Evolutionary conservation across 2,113 vertebrate genomes (phyloP), one percentile per base, ranked within the genome.

Genomic region (Phylloscopus trochilus): DNA sequence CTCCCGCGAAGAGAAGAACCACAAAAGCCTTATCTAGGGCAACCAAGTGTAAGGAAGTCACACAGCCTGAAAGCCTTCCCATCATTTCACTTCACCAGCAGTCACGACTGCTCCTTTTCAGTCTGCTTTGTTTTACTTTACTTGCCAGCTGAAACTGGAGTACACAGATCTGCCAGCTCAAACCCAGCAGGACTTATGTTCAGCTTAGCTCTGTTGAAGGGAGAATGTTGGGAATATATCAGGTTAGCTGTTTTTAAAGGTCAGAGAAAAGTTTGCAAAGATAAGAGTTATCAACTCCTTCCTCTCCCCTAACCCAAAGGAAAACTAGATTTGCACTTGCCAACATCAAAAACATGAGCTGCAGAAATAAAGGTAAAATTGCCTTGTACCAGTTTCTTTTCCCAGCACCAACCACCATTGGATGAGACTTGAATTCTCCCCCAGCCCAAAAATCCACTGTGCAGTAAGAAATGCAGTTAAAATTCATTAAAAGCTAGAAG

Each of bases 1-100:
- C 60, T 84, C 30, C 68, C 92, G 21, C 0, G 1, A 27, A 85
- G 53, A 77, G 41, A 44, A 87, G 43, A 92, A 33, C 49, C 60
- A 52, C 37, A 83, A 95, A 91, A 95, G 64, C 87, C 22, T 79
- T 82, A 83, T 73, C 63, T 89, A 26, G 93, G 78, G 43, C 74
- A 95, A 13, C 49, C 44, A n/a, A 92, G 74, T 15, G n/a, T 17
- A 15, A 62, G 81, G 46, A 39, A 95, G 46, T 28, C 28, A 60
- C 1, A 1, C 35, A 85, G 75, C 15, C 78, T 82, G 56, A 81
- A 83, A 92, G 49, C 35, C 9, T 68, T 49, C 22, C 87, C 28
- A 13, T 49, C 49, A 5, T 43, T 66, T 72, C 39, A 19, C 37
- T 69, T 39, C 44, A 73, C 18, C 78, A 77, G 62, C 49, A 93